These are phyloP conservation scores for Parasteatoda lunata DNA, from an alignment of 2,888 invertebrate genomes.

Conservation along the genomic window DNA sequence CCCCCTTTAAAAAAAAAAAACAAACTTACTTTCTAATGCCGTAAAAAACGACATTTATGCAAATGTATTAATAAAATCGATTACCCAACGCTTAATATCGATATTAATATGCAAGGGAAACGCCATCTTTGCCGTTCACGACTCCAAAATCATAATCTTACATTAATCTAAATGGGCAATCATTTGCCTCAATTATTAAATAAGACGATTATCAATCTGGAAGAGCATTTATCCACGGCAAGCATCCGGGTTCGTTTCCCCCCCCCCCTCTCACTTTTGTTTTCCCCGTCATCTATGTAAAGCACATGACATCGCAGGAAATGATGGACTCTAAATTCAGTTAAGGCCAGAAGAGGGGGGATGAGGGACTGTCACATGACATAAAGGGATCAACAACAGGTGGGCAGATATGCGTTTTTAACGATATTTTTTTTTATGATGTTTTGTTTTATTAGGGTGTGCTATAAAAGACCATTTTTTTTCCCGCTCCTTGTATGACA, in stretches of 20 bases:
- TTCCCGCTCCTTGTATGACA: neutral
- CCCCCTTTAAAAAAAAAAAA: too few relatives aligned
- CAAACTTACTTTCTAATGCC: too few relatives aligned
- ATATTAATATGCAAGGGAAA: slow-evolving; percentile 47
- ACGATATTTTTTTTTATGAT: neutral
- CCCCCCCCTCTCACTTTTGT: neutral
- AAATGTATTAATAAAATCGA: slow-evolving; percentile 6
- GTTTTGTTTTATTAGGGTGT: slow-evolving; percentile 18
- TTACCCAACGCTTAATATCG: slow-evolving; percentile 11
- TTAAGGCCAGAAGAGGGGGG: neutral
- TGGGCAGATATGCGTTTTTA: slow-evolving; percentile 22
- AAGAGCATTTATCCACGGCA: slow-evolving; percentile 35
- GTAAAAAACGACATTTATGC: too few relatives aligned
- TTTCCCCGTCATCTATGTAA: slow-evolving; percentile 23
- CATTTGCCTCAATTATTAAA: slow-evolving; percentile 60
- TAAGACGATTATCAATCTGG: slow-evolving; percentile 51
- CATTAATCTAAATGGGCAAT: slow-evolving; percentile 50
- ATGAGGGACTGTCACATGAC: slow-evolving; percentile 34
- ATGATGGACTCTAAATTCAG: neutral
- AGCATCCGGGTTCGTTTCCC: slow-evolving; percentile 54
- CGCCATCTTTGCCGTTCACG: slow-evolving; percentile 13
- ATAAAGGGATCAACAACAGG: slow-evolving; percentile 45
- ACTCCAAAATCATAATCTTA: slow-evolving; percentile 54
- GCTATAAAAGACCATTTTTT: slow-evolving; percentile 11
- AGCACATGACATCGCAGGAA: slow-evolving; percentile 36